These are phyloP conservation scores for Montipora capitata DNA, from an alignment of 92 coral and sea anemone genomes.

Conservation along the genomic window DNA sequence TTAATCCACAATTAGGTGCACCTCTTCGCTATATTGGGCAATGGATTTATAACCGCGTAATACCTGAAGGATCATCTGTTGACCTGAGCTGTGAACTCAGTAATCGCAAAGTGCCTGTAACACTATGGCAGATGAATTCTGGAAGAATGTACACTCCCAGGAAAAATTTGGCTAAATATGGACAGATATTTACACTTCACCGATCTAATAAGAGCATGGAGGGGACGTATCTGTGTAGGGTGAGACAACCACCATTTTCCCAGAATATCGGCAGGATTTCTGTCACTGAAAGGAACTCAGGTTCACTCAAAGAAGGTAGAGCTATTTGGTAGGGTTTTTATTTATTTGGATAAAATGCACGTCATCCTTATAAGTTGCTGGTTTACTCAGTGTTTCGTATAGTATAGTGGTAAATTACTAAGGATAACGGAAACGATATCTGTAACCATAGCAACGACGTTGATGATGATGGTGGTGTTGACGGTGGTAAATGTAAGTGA, in stretches of 20 bases:
- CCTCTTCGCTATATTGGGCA: slow-evolving; percentile 1
- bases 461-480: slow-evolving; percentile 1
- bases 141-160: slow-evolving; percentile 56
- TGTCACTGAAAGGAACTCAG: neutral
- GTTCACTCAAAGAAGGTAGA: too few species aligned
- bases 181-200: slow-evolving; percentile 59
- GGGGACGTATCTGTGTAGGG: slow-evolving; percentile 29
- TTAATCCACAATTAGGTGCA: neutral
- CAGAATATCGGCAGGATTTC: slow-evolving; percentile 3
- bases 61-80: slow-evolving; percentile 56
- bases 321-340: too few species aligned
- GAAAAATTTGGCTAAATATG: slow-evolving; percentile 52
- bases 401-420: neutral
- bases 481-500: neutral
- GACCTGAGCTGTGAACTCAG: slow-evolving; percentile 75
- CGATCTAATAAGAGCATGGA: slow-evolving; percentile 9
- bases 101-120: slow-evolving; percentile 32
- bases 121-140: slow-evolving; percentile 19
- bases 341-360: too few species aligned
- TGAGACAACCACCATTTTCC: neutral
- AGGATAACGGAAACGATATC: neutral
- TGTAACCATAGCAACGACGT: neutral
- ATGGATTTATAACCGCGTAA: neutral
- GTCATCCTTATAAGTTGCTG: neutral
- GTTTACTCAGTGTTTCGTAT: too few species aligned